A percentile compares a stretch with the other conserved stretches of the same genome.
Conservation (phyloP, 2,888 invertebrate species). For the Amphipoea lucens region DNA sequence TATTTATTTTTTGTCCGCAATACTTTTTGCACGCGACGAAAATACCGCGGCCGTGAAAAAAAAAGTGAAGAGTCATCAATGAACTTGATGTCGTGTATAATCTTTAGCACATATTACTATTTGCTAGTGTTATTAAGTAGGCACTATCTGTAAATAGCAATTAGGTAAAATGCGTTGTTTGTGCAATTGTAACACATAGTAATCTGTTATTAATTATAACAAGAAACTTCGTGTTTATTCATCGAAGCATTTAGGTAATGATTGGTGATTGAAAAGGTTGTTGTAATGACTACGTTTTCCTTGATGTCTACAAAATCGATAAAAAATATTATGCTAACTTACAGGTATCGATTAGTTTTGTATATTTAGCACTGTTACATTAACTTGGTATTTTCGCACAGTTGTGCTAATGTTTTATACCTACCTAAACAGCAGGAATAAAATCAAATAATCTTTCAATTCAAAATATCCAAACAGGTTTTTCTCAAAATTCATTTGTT, state of each 20-base stretch:
- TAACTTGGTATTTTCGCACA: constrained; percentile 11
- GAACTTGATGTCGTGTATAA: constrained; percentile 60
- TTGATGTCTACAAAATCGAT: neutral
- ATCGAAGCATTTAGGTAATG: neutral
- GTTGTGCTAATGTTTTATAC: constrained; percentile 2
- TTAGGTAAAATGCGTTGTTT: constrained; percentile 42
- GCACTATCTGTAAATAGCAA: constrained; percentile 33
- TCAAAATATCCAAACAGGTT: neutral
- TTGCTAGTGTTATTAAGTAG: constrained; percentile 23
- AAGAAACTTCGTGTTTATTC: constrained; percentile 25
- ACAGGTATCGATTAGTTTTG: neutral
- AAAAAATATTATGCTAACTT: constrained; percentile 16
- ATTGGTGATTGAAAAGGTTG: constrained; percentile 7
- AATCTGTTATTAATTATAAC: constrained; percentile 19
- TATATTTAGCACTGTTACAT: constrained; percentile 6
- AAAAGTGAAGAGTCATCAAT: constrained; percentile 62
- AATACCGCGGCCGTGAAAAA: constrained; percentile 61
- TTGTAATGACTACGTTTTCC: constrained; percentile 12
- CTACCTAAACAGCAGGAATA: neutral
- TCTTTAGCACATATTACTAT: constrained; percentile 37
- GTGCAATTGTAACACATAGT: constrained; percentile 24
- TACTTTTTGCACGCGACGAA: constrained; percentile 66
- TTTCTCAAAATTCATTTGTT: constrained; percentile 6
- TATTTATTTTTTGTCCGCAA: constrained; percentile 49
- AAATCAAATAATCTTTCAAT: neutral